Base-by-base conservation (phyloP, 2,888 invertebrate species). In the Cataglyphis cursor region DNA sequence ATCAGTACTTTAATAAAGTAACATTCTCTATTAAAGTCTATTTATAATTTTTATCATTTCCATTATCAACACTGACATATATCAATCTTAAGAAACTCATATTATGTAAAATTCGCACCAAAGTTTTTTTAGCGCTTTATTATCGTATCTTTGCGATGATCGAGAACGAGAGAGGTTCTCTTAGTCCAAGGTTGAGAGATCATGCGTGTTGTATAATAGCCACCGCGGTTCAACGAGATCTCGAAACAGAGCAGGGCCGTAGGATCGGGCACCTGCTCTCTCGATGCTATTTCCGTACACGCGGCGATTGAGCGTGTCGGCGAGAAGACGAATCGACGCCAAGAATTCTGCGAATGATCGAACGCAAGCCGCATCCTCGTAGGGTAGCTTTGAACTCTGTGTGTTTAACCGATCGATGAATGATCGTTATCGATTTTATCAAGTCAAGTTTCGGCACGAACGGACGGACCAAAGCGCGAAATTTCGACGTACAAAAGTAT, bases 171-270 rank as follows among this genome's bases (percentile, higher is more conserved):
- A 78, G 68, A 78, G 70, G 70, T 51, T 51, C 59, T 70, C 10
- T 57, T 64, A 86, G 82, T 81, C 88, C 89, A 90, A 90, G 89
- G 88, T 89, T 88, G 84, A 62, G 73, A 84, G 85, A 85, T 88
- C 78, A 82, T 83, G 81, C 64, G 81, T 74, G 88, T 90, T 91
- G 89, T 90, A 88, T 89, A 90, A 91, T 87, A 86, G 74, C 73
- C 82, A 84, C 73, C 75, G 73, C 76, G 83, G 76, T 76, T 70
- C 82, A 82, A 62, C 44, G 48, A 59, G 65, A 64, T 80, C 84
- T 85, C 74, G 72, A 83, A 51, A 65, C 88, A 87, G 48, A 48
- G 90, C 88, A 89, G 89, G 88, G 82, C 76, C 88, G 88, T 88
- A 82, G 82, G 57, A 73, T 76, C 41, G 81, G 83, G 76, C 75